Evolutionary conservation across 2,113 vertebrate genomes (phyloP), one percentile per base, ranked within the genome.

Genomic region (Grantiella picta): DNA sequence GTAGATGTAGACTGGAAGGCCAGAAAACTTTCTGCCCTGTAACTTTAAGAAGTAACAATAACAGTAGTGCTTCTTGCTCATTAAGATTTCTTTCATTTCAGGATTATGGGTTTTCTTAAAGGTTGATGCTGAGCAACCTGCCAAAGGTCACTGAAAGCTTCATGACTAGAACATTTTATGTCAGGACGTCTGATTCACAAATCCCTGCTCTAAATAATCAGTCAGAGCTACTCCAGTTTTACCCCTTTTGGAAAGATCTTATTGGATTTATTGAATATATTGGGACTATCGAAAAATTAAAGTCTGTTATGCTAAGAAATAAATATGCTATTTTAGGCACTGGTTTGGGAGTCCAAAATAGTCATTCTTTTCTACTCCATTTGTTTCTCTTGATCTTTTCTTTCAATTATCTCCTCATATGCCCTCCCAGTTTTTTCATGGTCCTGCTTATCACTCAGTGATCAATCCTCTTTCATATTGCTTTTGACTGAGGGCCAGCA

Each of bases 61-160:
- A 86, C 60, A 89, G 36, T 64, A 86, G 49, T 89, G 24, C 54
- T 85, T 80, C 75, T 93, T 28, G 3, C n/a, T 61, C 88, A 50
- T 86, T 94, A 82, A 73, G 47, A 19, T 86, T 92, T 82, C 71
- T 88, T 97, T 93, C 52, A 70, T 80, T 78, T 80, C 63, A 88
- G 85, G 79, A 93, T 95, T 95, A 87, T 72, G 60, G 24, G 35
- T 69, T 94, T 94, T 94, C 59, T 90, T 59, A 94, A 89, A 94
- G 47, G 78, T 59, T 86, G 64, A 63, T 66, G 64, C 63, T 92
- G 69, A 90, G 17, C 3, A 8, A 92, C 71, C 89, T 92, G 42
- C 85, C 79, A 94, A 82, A 90, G 87, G 92, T 96, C 87, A 86
- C 50, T 49, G 70, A 87, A 88, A 93, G 17, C 60, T 82, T 85